These are phyloP conservation scores for Corythornis cristatus DNA, from an alignment of 2,113 vertebrate genomes.

Conservation along the genomic window DNA sequence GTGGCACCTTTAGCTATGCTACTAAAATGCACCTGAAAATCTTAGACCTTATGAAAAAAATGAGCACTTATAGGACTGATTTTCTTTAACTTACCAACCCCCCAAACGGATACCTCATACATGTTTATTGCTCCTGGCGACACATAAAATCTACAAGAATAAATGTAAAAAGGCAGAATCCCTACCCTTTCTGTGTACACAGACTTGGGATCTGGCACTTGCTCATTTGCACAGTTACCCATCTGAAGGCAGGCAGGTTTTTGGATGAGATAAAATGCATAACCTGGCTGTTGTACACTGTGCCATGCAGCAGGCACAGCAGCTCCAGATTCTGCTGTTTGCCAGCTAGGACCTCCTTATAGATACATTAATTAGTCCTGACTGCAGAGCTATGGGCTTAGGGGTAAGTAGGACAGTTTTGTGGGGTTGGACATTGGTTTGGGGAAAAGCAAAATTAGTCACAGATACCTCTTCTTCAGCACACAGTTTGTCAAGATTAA, in stretches of 20 bases:
- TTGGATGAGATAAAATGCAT: neutral
- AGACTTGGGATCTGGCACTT: neutral
- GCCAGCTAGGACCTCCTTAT: neutral
- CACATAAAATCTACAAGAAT: neutral
- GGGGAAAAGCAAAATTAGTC: neutral
- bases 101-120: neutral
- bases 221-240: neutral
- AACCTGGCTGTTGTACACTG: neutral
- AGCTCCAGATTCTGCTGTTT: neutral
- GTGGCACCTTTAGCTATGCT: neutral
- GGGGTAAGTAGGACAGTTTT: neutral
- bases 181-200: neutral
- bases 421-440: neutral
- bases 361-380: neutral
- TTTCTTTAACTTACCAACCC: neutral
- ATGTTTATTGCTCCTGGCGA: neutral
- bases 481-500: neutral
- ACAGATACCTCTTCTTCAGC: neutral
- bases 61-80: neutral
- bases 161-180: neutral
- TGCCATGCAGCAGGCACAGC: neutral
- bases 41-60: neutral
- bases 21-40: neutral
- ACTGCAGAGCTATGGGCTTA: neutral
- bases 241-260: slow-evolving; percentile 2